Evolutionary conservation across 2,888 invertebrate genomes (phyloP).

Genomic region (Mythimna albipuncta): DNA sequence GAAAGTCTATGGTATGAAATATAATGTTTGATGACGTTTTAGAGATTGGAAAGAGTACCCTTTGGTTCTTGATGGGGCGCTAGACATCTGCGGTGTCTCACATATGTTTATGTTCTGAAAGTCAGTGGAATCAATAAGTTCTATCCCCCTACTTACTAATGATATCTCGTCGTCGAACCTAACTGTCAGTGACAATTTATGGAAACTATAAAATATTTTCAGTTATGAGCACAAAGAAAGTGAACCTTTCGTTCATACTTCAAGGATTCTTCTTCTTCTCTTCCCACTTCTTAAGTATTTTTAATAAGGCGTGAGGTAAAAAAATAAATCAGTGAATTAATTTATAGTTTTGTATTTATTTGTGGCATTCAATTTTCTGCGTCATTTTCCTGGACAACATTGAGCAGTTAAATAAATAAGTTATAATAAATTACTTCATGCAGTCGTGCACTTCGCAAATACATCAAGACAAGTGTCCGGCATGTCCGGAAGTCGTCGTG

Average conservation of each 20-base stretch:
- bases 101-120: too few relatives aligned
- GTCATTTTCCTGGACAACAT: constrained; percentile 34
- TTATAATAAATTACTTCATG: constrained; percentile 72
- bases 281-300: neutral
- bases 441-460: constrained; percentile 76
- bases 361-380: constrained; percentile 47
- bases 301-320: neutral
- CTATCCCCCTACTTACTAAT: neutral
- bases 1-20: too few relatives aligned
- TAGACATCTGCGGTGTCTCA: too few relatives aligned
- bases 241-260: neutral
- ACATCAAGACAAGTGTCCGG: constrained; percentile 87
- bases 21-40: too few relatives aligned
- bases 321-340: constrained; percentile 47
- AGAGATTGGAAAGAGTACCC: too few relatives aligned
- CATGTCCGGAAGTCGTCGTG: constrained; percentile 82
- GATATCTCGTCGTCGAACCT: neutral
- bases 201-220: too few relatives aligned
- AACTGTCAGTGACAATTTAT: too few relatives aligned
- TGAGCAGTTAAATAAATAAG: constrained; percentile 65
- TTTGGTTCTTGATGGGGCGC: too few relatives aligned
- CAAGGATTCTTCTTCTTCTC: neutral
- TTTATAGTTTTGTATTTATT: constrained; percentile 40
- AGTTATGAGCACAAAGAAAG: too few relatives aligned
- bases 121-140: neutral